phyloP scores from a whole-genome alignment of 2,113 vertebrate species.

The Tretioscincus oriximinensis region DNA sequence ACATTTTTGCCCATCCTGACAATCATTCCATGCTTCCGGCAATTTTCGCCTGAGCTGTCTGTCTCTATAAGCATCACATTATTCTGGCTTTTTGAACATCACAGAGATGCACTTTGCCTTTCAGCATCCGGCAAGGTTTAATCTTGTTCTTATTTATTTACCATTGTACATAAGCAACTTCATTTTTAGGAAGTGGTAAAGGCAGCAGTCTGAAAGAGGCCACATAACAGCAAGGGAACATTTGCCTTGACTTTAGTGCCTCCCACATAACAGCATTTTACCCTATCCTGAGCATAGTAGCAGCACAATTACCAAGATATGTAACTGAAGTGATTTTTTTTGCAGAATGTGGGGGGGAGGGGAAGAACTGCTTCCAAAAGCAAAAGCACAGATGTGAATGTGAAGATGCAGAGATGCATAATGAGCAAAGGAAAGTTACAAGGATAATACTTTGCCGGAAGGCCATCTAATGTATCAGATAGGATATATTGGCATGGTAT shows the following conservation, averaged over 20 bases:
- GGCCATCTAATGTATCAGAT: not conserved
- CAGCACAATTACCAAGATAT: not conserved
- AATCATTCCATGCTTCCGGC: constrained; percentile 64
- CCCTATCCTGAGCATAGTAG: not conserved
- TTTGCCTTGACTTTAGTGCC: not conserved
- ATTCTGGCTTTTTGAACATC: constrained; percentile 67
- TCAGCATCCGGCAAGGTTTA: constrained; percentile 61
- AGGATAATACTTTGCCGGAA: not conserved
- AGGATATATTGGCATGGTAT: too few relatives aligned
- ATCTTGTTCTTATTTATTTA: constrained; percentile 57
- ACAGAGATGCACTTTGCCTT: constrained; percentile 62
- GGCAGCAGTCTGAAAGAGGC: fast-evolving
- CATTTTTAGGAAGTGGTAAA: constrained; percentile 23
- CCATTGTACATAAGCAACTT: constrained; percentile 9
- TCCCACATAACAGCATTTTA: not conserved
- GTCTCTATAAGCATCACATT: constrained; percentile 69
- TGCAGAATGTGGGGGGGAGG: not conserved
- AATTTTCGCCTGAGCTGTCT: constrained; percentile 65
- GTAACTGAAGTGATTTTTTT: not conserved
- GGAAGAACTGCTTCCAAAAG: not conserved
- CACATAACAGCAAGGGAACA: not conserved
- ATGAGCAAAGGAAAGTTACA: not conserved
- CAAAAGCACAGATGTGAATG: not conserved
- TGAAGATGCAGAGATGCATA: not conserved
- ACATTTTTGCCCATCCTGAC: constrained; percentile 70